Base-by-base conservation (phyloP, 2,888 invertebrate species). In the Lasiommata megera region DNA sequence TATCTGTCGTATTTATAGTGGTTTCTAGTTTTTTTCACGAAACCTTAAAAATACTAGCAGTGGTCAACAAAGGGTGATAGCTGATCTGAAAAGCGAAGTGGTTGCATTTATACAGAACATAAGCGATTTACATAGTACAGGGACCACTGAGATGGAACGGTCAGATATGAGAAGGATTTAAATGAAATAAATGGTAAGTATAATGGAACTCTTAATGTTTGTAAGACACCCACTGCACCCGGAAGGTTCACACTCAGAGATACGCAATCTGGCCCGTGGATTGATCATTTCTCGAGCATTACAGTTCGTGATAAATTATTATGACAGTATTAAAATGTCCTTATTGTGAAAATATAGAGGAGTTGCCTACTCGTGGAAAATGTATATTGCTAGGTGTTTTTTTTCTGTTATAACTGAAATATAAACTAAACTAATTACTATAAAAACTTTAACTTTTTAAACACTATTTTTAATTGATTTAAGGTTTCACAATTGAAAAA, bases 101-200 rank as follows among this genome's bases (percentile, higher is more conserved):
- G 69, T 66, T 67, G 73, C 75, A 77, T 80, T 79, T 77, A 83
- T 81, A 82, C 79, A 77, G 67, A 76, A 76, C 77, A 77, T 74
- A 77, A 76, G 72, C 67, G 72, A 82, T 86, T 86, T 80, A 80
- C 80, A 84, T 83, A 80, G 72, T 73, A 76, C 75, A 72, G 68
- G 68, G 66, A 61, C 69, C 66, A 66, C 65, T 58, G 72, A 79
- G 87, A 87, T 88, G 76, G 73, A 79, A 77, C 76, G 74, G 64
- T 64, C 63, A 68, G 86, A 88, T 85, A 82, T 66, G 66, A 76
- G 71, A 41, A 41, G 72, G 73, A 69, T 76, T 74, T 76, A 79
- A 81, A 74, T 75, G 71, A 77, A 79, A 82, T 81, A 80, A 82
- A 84, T 53, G 53, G 43, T 52, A 41, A 52, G 31, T 53, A 36